These are phyloP conservation scores for Monochamus saltuarius DNA, from an alignment of 1,140 invertebrate species.

Conservation along the genomic window DNA sequence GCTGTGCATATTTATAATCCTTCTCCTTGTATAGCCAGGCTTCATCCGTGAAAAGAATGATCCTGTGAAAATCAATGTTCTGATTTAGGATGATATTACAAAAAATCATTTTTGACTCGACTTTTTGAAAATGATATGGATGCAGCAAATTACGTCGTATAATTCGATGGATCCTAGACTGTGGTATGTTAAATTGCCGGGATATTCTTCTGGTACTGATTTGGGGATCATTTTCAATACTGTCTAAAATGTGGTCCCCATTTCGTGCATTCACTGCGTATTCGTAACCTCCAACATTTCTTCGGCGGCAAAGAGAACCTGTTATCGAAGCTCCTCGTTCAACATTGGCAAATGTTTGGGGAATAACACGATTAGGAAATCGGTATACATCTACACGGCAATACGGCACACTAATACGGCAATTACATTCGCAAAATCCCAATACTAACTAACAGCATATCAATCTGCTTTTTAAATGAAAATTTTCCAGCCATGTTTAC, in stretches of 20 bases:
- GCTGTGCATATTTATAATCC: conserved; percentile 6
- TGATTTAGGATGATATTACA: conserved; percentile 10
- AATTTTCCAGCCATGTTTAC: no score
- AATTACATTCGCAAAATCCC: no score
- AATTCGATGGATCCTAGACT: conserved; percentile 6
- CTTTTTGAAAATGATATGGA: conserved; percentile 6
- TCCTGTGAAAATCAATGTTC: conserved; percentile 5
- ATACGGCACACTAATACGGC: no score
- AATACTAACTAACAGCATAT: no score
- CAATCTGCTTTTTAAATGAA: no score
- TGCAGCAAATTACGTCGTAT: conserved; percentile 3
- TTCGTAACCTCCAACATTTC: conserved; percentile 4
- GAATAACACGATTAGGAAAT: conserved; percentile 9
- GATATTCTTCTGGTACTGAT: conserved; percentile 17
- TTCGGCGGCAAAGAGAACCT: conserved; percentile 4
- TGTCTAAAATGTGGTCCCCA: conserved; percentile 3
- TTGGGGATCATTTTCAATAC: conserved; percentile 14
- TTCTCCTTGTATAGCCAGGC: not conserved
- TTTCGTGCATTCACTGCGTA: conserved; percentile 19
- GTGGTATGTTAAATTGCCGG: conserved; percentile 11
- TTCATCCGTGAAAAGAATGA: conserved; percentile 11
- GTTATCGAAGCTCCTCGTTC: conserved; percentile 4
- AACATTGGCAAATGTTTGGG: conserved; percentile 8
- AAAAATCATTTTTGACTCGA: conserved; percentile 2
- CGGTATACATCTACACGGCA: not conserved